These are phyloP conservation scores for Trichechus manatus DNA, from an alignment of 2,113 vertebrate species.

Conservation along the genomic window DNA sequence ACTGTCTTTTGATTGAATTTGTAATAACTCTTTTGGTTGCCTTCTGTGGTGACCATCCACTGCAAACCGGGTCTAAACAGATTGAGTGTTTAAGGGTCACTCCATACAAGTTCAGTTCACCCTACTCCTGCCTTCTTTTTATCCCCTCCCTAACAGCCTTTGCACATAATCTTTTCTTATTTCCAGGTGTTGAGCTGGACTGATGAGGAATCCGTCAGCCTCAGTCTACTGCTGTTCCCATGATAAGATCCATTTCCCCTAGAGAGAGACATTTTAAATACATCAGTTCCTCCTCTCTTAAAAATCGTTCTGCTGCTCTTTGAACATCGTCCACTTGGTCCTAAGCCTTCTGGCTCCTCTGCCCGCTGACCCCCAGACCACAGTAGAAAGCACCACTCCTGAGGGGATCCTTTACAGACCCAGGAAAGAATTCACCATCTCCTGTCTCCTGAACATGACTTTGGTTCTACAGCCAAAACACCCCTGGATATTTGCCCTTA, in stretches of 20 bases:
- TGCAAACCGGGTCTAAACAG: not conserved
- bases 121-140: not conserved
- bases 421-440: not conserved
- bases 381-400: too few relatives aligned
- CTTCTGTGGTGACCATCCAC: not conserved
- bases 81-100: not conserved
- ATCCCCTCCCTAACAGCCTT: not conserved
- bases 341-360: not conserved
- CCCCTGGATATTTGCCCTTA: too few relatives aligned
- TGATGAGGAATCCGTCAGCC: too few relatives aligned
- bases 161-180: not conserved
- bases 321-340: not conserved
- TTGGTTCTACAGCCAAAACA: not conserved
- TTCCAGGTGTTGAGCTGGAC: not conserved
- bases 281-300: not conserved
- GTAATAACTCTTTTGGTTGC: not conserved
- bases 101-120: not conserved
- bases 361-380: too few relatives aligned
- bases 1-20: not conserved
- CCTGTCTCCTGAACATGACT: not conserved
- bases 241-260: not conserved
- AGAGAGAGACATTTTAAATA: not conserved
- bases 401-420: not conserved
- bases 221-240: not conserved
- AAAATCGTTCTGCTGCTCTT: not conserved